Evolutionary conservation across 2,888 invertebrate species (phyloP), one percentile per base, ranked within the genome.

Genomic region (Furcula furcula): DNA sequence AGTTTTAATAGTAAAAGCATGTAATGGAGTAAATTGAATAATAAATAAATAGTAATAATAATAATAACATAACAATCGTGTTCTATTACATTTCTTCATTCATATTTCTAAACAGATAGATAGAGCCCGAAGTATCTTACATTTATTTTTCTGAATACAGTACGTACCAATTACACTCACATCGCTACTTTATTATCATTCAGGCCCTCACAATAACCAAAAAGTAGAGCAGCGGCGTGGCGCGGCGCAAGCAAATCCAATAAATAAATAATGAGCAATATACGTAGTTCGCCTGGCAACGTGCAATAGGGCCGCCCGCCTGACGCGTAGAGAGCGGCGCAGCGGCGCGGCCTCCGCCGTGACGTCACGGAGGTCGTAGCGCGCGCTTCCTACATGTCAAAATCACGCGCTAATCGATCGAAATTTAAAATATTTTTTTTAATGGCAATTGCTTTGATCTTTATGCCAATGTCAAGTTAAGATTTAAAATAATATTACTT

Each of bases 321-420:
- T 46, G 50, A 44, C 46, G 36, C 35, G 45, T 43, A 54, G 75
- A 73, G 80, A 78, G 81, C 77, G 77, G 72, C 76, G 73, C 48
- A 35, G 52, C 68, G 69, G 77, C 75, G 72, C 72, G 52, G 40
- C 23, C 36, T 29, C 21, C 22, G 19, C 21, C 16, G 61, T 75
- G 79, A 76, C 81, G 80, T 78, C 81, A 79, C 70, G 54, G 67
- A 80, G 80, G 82, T 77, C 80, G 73, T 57, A 43, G 41, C 31
- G 38, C 36, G 40, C 65, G 71, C 76, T 81, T 80, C 78, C 80
- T 76, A 74, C 67, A 59, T 63, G 62, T 63, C 63, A 66, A 65
- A 65, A 62, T 60, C 56, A 36, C 37, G 48, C 50, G 46, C 45
- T 50, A 39, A 37, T 42, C 44, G 33, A 39, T 50, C 32, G 36